Base-by-base conservation (phyloP, 2,797 vertebrate genomes). In the Xiphorhynchus erythropygius region DNA sequence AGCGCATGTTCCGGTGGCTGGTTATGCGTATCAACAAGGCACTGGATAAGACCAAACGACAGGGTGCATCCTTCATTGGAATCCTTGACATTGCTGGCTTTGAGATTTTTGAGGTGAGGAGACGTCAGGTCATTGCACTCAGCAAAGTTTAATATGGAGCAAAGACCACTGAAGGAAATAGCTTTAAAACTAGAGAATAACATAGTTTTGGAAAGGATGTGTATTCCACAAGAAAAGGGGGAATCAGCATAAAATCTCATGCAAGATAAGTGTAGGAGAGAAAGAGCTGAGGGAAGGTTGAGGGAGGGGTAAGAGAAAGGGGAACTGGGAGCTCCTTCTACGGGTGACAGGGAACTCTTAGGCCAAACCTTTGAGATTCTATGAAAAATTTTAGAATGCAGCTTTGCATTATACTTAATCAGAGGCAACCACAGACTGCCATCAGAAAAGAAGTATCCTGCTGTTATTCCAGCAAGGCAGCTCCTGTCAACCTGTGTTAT, bases 31-130 rank as follows among this genome's bases (percentile, higher is more conserved):
- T 99, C 89, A 99, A 99, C 97, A 99, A 98, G 97, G 99, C 99
- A 52, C 96, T 99, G 97, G 99, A 99, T 97, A 98, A 99, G 97
- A 99, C 99, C 95, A 99, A 99, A 95, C 97, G 99, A 7, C 99
- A 99, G 97, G 99, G 99, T 0, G 99, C 99, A n/a, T 99, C 99
- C 25, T 99, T 99, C 97, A 99, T 99, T 16, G 99, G 99, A 52
- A 99, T 99, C 97, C 98, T 99, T 95, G 99, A 99, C 95, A 99
- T 99, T 17, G 99, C 99, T 2, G 99, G 99, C 81, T 99, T 99
- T 85, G 99, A 99, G 97, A 99, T 99, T 96, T 99, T 99, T 50
- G 99, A 99, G 98, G 99, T 99, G 96, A 96, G 93, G 59, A 60
- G 55, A 30, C 23, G 8, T 33, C 10, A 39, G 37, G 33, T 76